A percentile compares a stretch with the other conserved stretches of the same genome.
Conservation (phyloP, 2,888 invertebrate genomes). For the Neuroscelio doddi region DNA sequence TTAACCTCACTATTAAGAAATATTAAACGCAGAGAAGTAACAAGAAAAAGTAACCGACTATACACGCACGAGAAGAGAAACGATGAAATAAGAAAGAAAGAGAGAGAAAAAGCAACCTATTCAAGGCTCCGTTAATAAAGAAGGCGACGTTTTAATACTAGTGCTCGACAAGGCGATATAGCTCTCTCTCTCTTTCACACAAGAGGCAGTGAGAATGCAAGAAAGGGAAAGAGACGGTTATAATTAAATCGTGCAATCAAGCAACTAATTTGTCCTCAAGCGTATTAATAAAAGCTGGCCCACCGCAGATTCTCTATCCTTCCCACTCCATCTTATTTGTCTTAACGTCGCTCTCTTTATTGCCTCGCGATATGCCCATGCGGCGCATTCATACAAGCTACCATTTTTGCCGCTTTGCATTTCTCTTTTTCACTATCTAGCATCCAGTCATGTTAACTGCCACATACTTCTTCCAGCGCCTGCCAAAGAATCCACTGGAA, state of each 20-base stretch:
- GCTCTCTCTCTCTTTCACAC: conserved; percentile 32
- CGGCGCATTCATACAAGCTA: neutral
- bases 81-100: conserved; percentile 2
- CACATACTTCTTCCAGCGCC: conserved; percentile 31
- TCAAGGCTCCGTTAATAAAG: conserved; percentile 62
- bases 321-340: conserved; percentile 14
- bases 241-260: conserved; percentile 70
- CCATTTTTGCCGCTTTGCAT: conserved; percentile 51
- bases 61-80: conserved; percentile 21
- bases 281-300: conserved; percentile 64
- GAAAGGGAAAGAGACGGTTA: conserved; percentile 54
- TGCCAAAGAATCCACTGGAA: conserved; percentile 11
- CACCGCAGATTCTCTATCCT: conserved; percentile 35
- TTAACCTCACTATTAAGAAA: conserved; percentile 24
- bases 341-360: conserved; percentile 15
- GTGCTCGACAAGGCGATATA: conserved; percentile 57
- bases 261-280: conserved; percentile 69
- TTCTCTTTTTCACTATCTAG: conserved; percentile 23
- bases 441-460: conserved; percentile 37
- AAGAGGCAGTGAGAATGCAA: conserved; percentile 39
- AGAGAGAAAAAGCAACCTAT: conserved; percentile 10
- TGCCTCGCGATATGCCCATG: conserved; percentile 9
- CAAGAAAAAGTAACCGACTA: too few relatives aligned
- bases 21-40: conserved; percentile 16
- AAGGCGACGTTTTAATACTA: conserved; percentile 68